Percentiles rank a stretch among this genome's conserved stretches.
Evolutionary conservation across 2,797 vertebrate genomes (phyloP).

Genomic region (Oreochromis mossambicus): DNA sequence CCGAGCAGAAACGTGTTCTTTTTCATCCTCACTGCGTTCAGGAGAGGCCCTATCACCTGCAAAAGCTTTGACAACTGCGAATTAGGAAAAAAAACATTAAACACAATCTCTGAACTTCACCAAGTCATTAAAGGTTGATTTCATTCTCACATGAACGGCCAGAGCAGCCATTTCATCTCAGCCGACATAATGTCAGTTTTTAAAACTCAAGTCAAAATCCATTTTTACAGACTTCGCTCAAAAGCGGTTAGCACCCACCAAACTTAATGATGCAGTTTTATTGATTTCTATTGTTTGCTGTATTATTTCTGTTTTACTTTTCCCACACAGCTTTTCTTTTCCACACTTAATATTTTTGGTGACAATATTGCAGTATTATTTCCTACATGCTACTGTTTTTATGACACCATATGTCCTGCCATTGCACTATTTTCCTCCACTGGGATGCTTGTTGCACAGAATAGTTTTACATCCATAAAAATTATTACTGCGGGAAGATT

Average conservation of each 20-base stretch:
- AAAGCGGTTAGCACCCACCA: background rate
- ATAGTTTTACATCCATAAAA: conserved; percentile 11
- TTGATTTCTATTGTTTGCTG: conserved; percentile 11
- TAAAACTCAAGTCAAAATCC: conserved; percentile 26
- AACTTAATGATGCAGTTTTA: conserved; percentile 30
- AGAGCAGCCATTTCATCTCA: background rate
- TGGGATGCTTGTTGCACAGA: background rate
- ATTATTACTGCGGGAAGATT: background rate
- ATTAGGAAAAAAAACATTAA: background rate
- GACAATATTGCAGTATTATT: conserved; percentile 8
- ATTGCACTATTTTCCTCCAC: background rate
- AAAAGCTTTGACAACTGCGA: background rate
- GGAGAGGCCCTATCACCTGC: background rate
- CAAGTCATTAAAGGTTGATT: conserved; percentile 1
- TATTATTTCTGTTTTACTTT: background rate
- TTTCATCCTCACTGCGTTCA: background rate
- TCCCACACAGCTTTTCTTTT: background rate
- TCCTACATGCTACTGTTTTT: conserved; percentile 18
- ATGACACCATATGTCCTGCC: background rate
- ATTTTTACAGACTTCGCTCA: conserved; percentile 34
- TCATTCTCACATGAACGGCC: background rate
- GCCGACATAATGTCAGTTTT: background rate
- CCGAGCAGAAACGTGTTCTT: background rate
- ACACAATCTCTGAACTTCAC: background rate
- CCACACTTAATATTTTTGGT: conserved; percentile 4